phyloP scores from a whole-genome alignment of 2,888 invertebrate genomes.

The Catonia carolina region DNA sequence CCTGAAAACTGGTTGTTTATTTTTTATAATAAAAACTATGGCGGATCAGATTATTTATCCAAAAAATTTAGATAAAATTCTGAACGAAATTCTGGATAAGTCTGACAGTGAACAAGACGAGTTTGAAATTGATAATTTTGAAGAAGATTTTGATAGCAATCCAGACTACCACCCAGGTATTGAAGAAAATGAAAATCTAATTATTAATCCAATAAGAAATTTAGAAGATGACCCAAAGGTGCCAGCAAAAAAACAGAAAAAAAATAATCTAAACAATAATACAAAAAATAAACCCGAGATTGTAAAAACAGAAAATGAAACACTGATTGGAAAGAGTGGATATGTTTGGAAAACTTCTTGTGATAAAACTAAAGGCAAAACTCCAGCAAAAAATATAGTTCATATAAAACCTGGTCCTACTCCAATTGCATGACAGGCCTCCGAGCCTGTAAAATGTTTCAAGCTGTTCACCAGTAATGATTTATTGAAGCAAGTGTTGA shows the following conservation, averaged over 20 bases:
- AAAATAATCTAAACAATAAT: not conserved
- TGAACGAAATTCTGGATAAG: no score
- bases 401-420: not conserved
- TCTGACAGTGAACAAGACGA: not conserved
- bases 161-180: not conserved
- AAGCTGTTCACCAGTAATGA: not conserved
- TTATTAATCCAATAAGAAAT: not conserved
- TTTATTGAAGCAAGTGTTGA: not conserved
- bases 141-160: not conserved
- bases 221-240: no score
- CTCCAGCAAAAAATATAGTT: not conserved
- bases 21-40: no score
- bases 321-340: not conserved
- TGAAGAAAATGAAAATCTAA: not conserved
- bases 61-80: no score
- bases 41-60: no score
- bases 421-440: not conserved
- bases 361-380: not conserved
- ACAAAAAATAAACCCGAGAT: not conserved
- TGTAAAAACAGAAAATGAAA: not conserved
- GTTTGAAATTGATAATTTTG: not conserved
- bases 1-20: no score
- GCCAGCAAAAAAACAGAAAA: no score
- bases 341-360: not conserved
- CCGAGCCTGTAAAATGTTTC: no score